A percentile compares a stretch with the other conserved stretches of the same genome.
phyloP scores from a whole-genome alignment of 2,888 invertebrate genomes.

The Ennomos quercinarius region DNA sequence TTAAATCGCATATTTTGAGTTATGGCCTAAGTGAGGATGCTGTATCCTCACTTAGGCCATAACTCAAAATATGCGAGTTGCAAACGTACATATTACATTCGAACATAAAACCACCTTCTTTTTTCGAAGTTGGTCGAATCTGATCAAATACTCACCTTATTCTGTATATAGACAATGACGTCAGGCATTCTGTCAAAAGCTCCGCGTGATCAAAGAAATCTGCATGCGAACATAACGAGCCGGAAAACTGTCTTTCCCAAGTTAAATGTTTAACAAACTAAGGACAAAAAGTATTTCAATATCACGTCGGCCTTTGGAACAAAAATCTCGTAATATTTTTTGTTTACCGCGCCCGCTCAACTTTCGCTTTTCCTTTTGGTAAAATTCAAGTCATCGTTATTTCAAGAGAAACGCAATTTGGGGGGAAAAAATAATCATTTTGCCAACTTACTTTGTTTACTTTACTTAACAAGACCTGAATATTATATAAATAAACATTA shows the following conservation, averaged over 20 bases:
- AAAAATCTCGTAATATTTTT: slow-evolving; percentile 59
- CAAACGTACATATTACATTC: too few relatives aligned
- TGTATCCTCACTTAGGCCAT: too few relatives aligned
- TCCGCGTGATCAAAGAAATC: slow-evolving; percentile 18
- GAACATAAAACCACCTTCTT: too few relatives aligned
- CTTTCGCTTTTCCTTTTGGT: slow-evolving; percentile 52
- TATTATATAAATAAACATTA: slow-evolving; percentile 40
- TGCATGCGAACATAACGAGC: slow-evolving; percentile 22
- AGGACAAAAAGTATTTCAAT: slow-evolving; percentile 52
- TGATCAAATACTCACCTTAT: neutral
- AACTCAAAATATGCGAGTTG: too few relatives aligned
- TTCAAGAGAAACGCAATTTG: slow-evolving; percentile 58
- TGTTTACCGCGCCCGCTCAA: slow-evolving; percentile 51
- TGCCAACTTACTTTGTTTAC: slow-evolving; percentile 46
- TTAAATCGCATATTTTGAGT: too few relatives aligned
- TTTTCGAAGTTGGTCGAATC: too few relatives aligned
- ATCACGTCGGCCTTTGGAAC: slow-evolving; percentile 38
- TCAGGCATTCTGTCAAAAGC: slow-evolving; percentile 14
- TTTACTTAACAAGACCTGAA: slow-evolving; percentile 42
- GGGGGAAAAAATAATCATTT: slow-evolving; percentile 60
- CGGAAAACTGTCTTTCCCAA: slow-evolving; percentile 26
- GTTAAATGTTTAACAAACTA: slow-evolving; percentile 40
- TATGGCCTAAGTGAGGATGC: too few relatives aligned
- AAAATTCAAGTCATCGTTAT: slow-evolving; percentile 65
- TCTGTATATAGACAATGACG: slow-evolving; percentile 4